Conservation (phyloP, 2,113 vertebrate species). For the Cololabis saira region DNA sequence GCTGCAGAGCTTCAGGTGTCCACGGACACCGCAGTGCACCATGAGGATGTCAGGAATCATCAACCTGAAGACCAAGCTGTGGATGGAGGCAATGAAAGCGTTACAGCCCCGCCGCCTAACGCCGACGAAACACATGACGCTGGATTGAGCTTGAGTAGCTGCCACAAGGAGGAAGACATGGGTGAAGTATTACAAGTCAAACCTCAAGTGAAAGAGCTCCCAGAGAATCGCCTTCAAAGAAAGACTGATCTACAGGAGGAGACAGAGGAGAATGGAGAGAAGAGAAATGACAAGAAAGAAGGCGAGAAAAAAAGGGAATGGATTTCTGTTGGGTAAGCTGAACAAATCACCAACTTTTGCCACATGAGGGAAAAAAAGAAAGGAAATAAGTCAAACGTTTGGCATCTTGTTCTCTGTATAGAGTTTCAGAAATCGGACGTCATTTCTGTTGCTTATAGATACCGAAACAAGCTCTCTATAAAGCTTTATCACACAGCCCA, state of each 20-base stretch:
- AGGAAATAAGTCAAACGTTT: background rate
- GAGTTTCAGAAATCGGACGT: background rate
- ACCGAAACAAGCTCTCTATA: constrained; percentile 13
- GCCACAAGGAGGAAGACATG: background rate
- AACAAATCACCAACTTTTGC: background rate
- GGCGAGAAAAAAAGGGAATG: constrained; percentile 28
- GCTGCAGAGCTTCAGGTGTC: background rate
- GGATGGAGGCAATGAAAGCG: background rate
- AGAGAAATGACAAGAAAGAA: background rate
- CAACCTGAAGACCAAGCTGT: background rate
- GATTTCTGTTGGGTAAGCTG: constrained; percentile 43
- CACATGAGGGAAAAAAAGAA: too few relatives aligned
- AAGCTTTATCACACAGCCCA: constrained; percentile 8
- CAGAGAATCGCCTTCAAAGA: background rate
- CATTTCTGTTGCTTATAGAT: constrained; percentile 30
- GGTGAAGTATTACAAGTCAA: background rate
- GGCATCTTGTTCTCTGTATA: background rate
- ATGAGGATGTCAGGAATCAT: background rate
- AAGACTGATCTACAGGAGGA: constrained; percentile 6
- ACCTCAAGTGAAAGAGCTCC: constrained; percentile 7
- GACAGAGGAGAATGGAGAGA: constrained; percentile 1
- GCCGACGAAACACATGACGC: background rate
- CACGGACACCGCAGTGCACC: background rate
- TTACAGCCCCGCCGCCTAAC: background rate
- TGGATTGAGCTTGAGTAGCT: background rate